Evolutionary conservation across 1,140 invertebrate species (phyloP), one percentile per base, ranked within the genome.

Genomic region (Polypedilum pembai): DNA sequence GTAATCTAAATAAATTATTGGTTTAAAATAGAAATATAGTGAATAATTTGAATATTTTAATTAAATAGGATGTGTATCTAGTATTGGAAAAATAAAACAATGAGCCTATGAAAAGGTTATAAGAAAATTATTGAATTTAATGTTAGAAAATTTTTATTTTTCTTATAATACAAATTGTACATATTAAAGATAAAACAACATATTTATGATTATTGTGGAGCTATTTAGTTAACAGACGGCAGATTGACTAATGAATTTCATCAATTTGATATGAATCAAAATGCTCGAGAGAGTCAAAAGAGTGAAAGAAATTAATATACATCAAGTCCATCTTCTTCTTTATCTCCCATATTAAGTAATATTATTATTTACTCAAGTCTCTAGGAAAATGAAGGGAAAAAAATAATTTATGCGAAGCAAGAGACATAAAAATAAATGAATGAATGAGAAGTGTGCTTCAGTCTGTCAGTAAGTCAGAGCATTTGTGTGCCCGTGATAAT

Each of bases 371-470:
- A 33, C 24, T 33, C 5, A 5, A 33, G 8, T 56, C 1, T 4
- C 45, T 56, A 12, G 12, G 45, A 56, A 12, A 2, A 10, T 7
- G 41, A 45, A 45, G 8, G 15, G 41, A 45, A 41, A 45, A 45
- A 56, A 56, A 56, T 56, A 56, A 56, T 56, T 56, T 56, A 56
- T 56, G 12, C 45, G 12, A 12, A 12, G n/a, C 45, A 15, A 56
- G 12, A 56, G 12, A 56, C 12, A 56, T n/a, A 45, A 45, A 45
- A 45, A 45, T 12, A 45, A 56, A 56, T 56, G 45, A 56, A 56
- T n/a, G 45, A 56, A 56, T n/a, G 45, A 56, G 45, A 56, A 56
- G 45, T 56, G 45, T 56, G 17, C 65, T 69, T 69, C 65, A 69
- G 65, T 18, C 65, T 33, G 24, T 33, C 24, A 33, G 24, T 33